Evolutionary conservation across 2,113 vertebrate species (phyloP), one percentile per base, ranked within the genome.

Genomic region (Damaliscus lunatus): DNA sequence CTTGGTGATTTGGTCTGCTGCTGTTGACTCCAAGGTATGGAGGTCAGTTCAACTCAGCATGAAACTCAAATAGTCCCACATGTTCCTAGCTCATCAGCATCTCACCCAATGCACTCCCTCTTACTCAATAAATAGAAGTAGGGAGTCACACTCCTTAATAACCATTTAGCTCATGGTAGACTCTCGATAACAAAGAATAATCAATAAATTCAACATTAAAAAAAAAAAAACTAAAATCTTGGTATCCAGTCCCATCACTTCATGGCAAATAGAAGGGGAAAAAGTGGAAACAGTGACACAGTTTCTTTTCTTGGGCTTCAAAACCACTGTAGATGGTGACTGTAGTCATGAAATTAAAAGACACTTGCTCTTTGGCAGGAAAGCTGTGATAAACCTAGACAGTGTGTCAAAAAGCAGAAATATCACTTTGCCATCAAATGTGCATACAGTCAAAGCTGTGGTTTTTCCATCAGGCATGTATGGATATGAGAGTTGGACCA

Each of bases 101-200:
- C 43, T 59, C 9, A 60, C 60, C 46, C 55, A 16, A 1, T 3
- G 6, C 4, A 8, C 21, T 29, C 6, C 19, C 14, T 50, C 94
- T 81, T 96, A 97, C 98, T 98, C 97, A 33, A 98, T 96, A 29
- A 95, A 97, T 27, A 97, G 83, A 71, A 98, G 95, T 89, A 98
- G 90, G 0, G 93, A 90, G 71, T 96, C 62, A 7, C 91, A 98
- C 59, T 97, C 95, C 90, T 97, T 98, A 97, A 96, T 90, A 31
- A 55, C 96, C 29, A 52, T 97, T 97, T 10, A 98, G 0, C 78
- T 97, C 96, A 52, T 98, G 97, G 89, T 89, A 98, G 67, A 97
- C 1, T 94, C 98, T 98, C 36, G 85, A 96, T 95, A 97, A n/a
- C 96, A 97, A 96, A 90, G 23, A 7, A 25, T n/a, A 12, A 64